Evolutionary conservation across 2,797 vertebrate species (phyloP), one percentile per base, ranked within the genome.

Genomic region (Danio kyathit): DNA sequence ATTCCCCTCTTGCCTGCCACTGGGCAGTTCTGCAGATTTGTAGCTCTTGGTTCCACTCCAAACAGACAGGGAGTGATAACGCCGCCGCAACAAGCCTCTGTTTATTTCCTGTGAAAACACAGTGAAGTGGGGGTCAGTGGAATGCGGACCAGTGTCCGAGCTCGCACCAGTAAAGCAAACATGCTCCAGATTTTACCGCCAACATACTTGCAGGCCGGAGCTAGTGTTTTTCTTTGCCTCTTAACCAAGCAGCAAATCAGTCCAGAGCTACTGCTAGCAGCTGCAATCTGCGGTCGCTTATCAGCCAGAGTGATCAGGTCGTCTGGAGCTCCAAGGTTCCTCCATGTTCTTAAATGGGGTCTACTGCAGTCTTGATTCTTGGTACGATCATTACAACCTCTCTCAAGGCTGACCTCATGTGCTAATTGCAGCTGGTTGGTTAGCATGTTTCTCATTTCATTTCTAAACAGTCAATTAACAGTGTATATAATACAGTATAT

Each of bases 191-290:
- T 85, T 87, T 87, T 79, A 82, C 75, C 49, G 51, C 80, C 43
- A 79, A 79, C 78, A 82, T 78, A 86, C 76, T 80, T 82, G 73
- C 52, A 83, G 77, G 38, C 46, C 41, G 19, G 57, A 66, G 51
- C 63, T 76, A 76, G 65, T 85, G 84, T 86, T 89, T 72, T 89
- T 91, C 83, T 89, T 90, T 82, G 85, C 85, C 85, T 84, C 83
- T 86, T 86, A 87, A 89, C 80, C 79, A 89, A 86, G 82, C 83
- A 89, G 86, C 86, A 90, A 90, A 89, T 90, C 83, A 82, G 72
- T 83, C 87, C 83, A 67, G 85, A 85, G 86, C 80, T 90, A 80
- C 87, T 88, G 80, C 64, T 85, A 88, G 89, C 57, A 14, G 86
- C 89, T 84, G 85, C 74, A 83, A 83, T 85, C 90, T 83, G 83